A percentile compares a stretch with the other conserved stretches of the same genome.
These are phyloP conservation scores for Cydia strobilella DNA, from an alignment of 1,140 invertebrate species.

Conservation along the genomic window DNA sequence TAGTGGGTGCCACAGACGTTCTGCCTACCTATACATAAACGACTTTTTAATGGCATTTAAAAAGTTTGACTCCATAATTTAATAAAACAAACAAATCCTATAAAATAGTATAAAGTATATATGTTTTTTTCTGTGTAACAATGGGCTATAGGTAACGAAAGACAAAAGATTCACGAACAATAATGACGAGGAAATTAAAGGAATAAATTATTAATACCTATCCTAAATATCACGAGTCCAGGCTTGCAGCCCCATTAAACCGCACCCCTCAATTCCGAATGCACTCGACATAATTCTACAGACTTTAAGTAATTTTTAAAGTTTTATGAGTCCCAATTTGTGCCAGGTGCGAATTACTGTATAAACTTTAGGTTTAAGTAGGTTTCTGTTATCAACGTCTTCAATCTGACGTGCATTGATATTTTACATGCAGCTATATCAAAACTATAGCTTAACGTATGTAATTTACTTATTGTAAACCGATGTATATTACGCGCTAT, in stretches of 20 bases:
- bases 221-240: slow-evolving; percentile 23
- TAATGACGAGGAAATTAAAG: slow-evolving; percentile 28
- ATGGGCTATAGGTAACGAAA: background rate
- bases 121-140: background rate
- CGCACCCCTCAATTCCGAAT: slow-evolving; percentile 23
- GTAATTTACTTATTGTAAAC: no score
- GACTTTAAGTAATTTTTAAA: slow-evolving; percentile 1
- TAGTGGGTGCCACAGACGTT: background rate
- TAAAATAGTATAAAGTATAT: background rate
- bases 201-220: slow-evolving; percentile 36
- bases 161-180: slow-evolving; percentile 18
- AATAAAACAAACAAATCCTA: background rate
- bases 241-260: slow-evolving; percentile 15
- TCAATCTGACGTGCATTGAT: background rate
- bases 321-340: slow-evolving; percentile 1
- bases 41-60: background rate
- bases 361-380: background rate
- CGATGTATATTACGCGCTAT: no score
- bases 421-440: no score
- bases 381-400: background rate
- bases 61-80: background rate
- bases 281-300: background rate
- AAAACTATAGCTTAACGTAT: no score
- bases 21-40: background rate
- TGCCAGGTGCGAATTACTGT: slow-evolving; percentile 8